Evolutionary conservation across 1,140 invertebrate genomes (phyloP).

Genomic region (Panagrolaimus sp.): DNA sequence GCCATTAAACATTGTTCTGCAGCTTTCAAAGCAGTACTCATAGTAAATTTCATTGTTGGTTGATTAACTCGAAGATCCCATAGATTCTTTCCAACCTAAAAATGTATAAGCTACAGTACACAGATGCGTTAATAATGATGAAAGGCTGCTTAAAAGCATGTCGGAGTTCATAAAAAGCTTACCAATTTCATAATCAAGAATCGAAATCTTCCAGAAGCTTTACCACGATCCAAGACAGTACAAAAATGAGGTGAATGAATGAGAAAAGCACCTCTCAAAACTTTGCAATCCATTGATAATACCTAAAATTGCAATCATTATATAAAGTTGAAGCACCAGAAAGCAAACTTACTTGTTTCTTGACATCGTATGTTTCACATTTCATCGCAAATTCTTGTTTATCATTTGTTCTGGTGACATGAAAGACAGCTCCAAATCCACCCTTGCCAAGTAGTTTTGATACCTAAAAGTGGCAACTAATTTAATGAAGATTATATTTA

Average conservation of each 20-base stretch:
- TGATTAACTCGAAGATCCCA: conserved; percentile 28
- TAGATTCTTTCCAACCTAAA: conserved; percentile 35
- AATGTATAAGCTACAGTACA: background rate
- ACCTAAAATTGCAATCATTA: conserved; percentile 12
- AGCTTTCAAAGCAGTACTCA: conserved; percentile 31
- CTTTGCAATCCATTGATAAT: conserved; percentile 23
- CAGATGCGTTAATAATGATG: background rate
- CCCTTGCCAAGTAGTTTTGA: conserved; percentile 21
- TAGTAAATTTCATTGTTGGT: conserved; percentile 27
- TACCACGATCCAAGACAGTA: conserved; percentile 32
- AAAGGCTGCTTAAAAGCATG: background rate
- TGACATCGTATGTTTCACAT: conserved; percentile 27
- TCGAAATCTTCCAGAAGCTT: conserved; percentile 22
- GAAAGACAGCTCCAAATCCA: conserved; percentile 23
- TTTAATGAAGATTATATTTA: background rate
- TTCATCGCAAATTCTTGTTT: conserved; percentile 15
- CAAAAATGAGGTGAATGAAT: conserved; percentile 22
- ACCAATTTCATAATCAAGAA: conserved; percentile 38
- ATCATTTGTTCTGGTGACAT: conserved; percentile 1
- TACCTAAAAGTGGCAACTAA: conserved; percentile 27
- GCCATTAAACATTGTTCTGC: conserved; percentile 34
- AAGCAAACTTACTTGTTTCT: conserved; percentile 18
- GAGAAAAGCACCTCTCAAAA: conserved; percentile 17
- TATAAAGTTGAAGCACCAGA: background rate
- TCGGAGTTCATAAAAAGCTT: background rate